Percentiles rank a stretch among this genome's conserved stretches.
Conservation (phyloP, 2,888 invertebrate species). For the Dryococelus australis region DNA sequence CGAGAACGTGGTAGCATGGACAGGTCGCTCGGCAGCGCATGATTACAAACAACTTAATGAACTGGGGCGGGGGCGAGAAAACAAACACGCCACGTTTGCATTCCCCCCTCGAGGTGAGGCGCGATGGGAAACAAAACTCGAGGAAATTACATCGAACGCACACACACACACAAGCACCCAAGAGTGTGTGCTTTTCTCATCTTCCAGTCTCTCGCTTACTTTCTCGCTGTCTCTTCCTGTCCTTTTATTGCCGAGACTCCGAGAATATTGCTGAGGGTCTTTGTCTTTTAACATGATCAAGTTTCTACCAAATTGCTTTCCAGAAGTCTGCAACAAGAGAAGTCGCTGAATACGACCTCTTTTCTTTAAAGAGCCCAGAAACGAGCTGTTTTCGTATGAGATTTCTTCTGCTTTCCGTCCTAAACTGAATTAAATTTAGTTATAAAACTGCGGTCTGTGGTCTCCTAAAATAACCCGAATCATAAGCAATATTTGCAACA, state of each 20-base stretch:
- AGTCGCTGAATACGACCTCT: background rate
- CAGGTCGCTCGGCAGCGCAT: background rate
- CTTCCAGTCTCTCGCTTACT: background rate
- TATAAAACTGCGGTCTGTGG: background rate
- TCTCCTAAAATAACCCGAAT: too few relatives aligned
- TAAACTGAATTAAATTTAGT: background rate
- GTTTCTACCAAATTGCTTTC: constrained; percentile 16
- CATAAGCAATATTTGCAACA: too few relatives aligned
- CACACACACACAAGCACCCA: background rate
- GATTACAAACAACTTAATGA: background rate
- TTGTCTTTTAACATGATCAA: background rate
- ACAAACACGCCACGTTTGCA: background rate
- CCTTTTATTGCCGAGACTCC: background rate
- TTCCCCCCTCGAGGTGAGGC: constrained; percentile 8
- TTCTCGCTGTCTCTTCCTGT: background rate
- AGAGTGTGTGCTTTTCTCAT: constrained; percentile 7
- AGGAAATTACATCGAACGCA: background rate
- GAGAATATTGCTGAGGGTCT: background rate
- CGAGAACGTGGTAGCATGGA: background rate
- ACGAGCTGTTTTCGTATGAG: background rate
- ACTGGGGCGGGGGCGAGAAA: background rate
- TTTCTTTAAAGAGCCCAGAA: background rate
- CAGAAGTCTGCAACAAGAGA: background rate
- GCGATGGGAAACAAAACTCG: constrained; percentile 2
- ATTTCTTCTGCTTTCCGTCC: background rate